Percentiles rank a stretch among this genome's conserved stretches.
Evolutionary conservation across 2,113 vertebrate genomes (phyloP).

Genomic region (Nanger granti): DNA sequence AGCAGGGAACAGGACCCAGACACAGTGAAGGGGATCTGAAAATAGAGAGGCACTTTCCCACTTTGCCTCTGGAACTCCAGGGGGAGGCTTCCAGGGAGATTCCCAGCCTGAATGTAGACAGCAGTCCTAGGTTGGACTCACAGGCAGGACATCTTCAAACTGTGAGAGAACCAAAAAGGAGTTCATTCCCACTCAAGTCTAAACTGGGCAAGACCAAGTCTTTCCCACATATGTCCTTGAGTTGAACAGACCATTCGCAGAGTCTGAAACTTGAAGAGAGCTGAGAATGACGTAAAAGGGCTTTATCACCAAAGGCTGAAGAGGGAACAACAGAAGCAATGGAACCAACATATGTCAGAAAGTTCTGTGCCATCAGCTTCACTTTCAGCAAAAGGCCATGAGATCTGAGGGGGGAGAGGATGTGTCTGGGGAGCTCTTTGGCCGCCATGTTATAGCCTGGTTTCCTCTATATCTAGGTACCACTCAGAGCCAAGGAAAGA

Average conservation of each 20-base stretch:
- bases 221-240: background rate
- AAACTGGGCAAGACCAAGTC: background rate
- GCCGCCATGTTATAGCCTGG: no score
- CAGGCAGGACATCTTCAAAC: background rate
- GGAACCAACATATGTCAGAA: background rate
- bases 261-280: background rate
- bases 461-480: background rate
- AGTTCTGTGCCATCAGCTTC: background rate
- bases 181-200: background rate
- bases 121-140: no score
- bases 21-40: background rate
- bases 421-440: background rate
- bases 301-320: background rate
- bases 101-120: background rate
- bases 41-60: background rate
- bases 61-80: background rate
- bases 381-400: no score
- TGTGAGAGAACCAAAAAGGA: background rate
- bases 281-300: background rate
- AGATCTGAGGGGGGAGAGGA: background rate
- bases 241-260: background rate
- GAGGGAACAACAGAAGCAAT: background rate
- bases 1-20: background rate
- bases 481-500: background rate
- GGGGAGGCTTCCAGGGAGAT: background rate